A percentile compares a stretch with the other conserved stretches of the same genome.
These are phyloP conservation scores for Phanerotoma sp. DNA, from an alignment of 2,888 invertebrate genomes.

Conservation along the genomic window DNA sequence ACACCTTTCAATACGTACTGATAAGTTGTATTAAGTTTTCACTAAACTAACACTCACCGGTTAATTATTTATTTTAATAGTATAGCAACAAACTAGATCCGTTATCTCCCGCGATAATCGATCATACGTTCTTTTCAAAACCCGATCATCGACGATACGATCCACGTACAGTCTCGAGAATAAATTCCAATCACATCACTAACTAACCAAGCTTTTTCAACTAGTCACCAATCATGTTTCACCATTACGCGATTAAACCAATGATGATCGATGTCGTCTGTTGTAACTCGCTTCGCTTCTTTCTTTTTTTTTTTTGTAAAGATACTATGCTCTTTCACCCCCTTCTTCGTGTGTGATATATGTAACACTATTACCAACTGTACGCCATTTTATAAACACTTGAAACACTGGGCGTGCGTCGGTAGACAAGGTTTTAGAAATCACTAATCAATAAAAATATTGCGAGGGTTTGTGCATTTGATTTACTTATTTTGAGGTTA, in stretches of 20 bases:
- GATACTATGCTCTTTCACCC: not conserved
- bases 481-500: no score
- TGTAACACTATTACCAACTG: not conserved
- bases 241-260: not conserved
- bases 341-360: not conserved
- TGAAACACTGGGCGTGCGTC: not conserved
- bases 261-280: not conserved
- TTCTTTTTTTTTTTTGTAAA: not conserved
- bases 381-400: not conserved
- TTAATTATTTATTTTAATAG: not conserved
- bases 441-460: no score
- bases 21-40: conserved; percentile 1
- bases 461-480: no score
- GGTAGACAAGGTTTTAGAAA: not conserved
- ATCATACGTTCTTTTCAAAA: conserved; percentile 4
- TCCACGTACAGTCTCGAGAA: conserved; percentile 3
- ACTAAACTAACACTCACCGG: conserved; percentile 1
- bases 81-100: not conserved
- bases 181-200: not conserved
- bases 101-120: not conserved
- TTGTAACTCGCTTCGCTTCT: not conserved
- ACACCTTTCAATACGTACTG: not conserved
- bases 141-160: conserved; percentile 4
- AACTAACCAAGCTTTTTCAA: not conserved
- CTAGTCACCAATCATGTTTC: not conserved